phyloP scores from a whole-genome alignment of 2,113 vertebrate species.

The Eira barbara region DNA sequence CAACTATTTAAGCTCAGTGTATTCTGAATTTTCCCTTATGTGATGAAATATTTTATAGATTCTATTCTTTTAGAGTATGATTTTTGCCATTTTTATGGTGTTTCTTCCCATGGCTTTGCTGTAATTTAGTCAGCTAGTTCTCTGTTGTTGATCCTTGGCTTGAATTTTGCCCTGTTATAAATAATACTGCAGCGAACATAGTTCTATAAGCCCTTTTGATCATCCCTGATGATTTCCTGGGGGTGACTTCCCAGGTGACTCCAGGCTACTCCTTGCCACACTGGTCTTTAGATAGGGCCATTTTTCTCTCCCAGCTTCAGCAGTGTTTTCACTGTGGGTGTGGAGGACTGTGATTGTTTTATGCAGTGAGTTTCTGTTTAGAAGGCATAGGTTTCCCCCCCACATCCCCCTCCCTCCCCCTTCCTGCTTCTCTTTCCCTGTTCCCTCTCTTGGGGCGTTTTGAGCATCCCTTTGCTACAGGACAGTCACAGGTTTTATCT shows the following conservation, averaged over 20 bases:
- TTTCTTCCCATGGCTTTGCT: neutral
- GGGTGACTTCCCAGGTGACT: neutral
- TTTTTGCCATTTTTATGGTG: neutral
- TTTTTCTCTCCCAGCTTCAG: neutral
- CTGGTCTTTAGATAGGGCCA: neutral
- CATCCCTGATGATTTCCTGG: neutral
- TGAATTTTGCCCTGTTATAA: neutral
- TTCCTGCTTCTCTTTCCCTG: neutral
- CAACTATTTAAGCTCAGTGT: neutral
- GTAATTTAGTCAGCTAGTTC: neutral
- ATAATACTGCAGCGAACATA: neutral
- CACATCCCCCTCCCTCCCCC: neutral
- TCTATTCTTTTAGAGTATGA: neutral
- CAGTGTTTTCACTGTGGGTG: neutral
- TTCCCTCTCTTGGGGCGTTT: rapidly evolving
- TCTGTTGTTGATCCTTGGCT: neutral
- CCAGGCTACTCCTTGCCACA: neutral
- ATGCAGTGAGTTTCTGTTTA: neutral
- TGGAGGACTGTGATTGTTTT: neutral
- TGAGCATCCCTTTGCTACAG: neutral
- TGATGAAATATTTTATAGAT: neutral
- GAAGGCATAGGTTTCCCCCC: rapidly evolving
- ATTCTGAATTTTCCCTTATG: neutral
- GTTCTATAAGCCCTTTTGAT: neutral
- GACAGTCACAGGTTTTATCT: neutral